These are phyloP conservation scores for Myotis daubentonii DNA, from an alignment of 2,797 vertebrate species.

Conservation along the genomic window DNA sequence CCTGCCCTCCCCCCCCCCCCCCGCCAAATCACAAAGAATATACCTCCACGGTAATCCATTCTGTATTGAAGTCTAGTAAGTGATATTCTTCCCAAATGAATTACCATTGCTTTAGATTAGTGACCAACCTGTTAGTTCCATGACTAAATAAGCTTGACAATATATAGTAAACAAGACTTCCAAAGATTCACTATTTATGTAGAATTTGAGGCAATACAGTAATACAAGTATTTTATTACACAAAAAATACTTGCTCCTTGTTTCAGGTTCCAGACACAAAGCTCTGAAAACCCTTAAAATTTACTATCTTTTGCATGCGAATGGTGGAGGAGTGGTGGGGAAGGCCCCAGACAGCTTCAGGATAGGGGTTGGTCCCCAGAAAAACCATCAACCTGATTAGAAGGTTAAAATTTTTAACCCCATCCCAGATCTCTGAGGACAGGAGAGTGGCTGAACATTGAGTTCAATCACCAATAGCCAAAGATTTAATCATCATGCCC, in stretches of 20 bases:
- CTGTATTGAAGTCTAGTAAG: neutral
- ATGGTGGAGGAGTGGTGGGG: no score
- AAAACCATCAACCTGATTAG: neutral
- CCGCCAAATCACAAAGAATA: neutral
- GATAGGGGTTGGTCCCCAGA: neutral
- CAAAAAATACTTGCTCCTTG: conserved; percentile 48
- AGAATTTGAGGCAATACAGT: conserved; percentile 19
- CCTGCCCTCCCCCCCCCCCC: no score
- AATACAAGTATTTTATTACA: neutral
- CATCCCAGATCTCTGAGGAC: neutral
- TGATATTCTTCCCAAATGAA: neutral
- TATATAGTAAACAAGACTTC: neutral
- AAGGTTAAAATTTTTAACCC: neutral
- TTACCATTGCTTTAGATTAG: conserved; percentile 54
- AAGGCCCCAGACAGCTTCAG: neutral
- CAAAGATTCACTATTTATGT: neutral
- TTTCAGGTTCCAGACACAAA: neutral
- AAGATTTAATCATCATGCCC: neutral
- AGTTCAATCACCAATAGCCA: neutral
- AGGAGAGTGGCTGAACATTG: neutral
- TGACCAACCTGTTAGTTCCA: conserved; percentile 10
- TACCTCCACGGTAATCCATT: neutral
- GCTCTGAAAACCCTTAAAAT: conserved; percentile 30
- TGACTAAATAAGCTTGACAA: conserved; percentile 43
- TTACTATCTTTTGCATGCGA: neutral